phyloP scores from a whole-genome alignment of 2,888 invertebrate species.

The Nomada lathburiana region DNA sequence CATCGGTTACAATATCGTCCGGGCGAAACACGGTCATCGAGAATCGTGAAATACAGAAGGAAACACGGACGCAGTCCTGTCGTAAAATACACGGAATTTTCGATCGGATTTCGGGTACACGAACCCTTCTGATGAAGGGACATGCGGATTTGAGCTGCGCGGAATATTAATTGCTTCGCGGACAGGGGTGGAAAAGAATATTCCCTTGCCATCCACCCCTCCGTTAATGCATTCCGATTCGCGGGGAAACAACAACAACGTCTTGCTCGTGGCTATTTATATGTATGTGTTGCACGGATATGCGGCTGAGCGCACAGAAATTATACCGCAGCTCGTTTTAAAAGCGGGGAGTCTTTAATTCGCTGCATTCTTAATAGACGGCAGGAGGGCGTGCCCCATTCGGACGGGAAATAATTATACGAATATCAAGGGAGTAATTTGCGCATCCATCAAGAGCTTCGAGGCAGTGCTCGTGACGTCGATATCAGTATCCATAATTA shows the following conservation, averaged over 20 bases:
- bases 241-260: conserved; percentile 36
- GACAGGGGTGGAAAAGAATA: conserved; percentile 33
- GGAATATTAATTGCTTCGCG: conserved; percentile 47
- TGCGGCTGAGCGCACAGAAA: not conserved
- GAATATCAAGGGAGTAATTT: conserved; percentile 49
- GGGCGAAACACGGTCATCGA: conserved; percentile 32
- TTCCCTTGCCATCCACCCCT: not conserved
- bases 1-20: conserved; percentile 7
- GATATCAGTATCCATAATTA: conserved; percentile 52
- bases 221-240: conserved; percentile 50
- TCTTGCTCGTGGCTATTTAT: not conserved
- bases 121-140: conserved; percentile 51
- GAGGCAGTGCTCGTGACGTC: conserved; percentile 41
- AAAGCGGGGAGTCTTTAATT: conserved; percentile 43
- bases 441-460: conserved; percentile 50
- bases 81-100: conserved; percentile 42
- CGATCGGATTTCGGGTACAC: conserved; percentile 19
- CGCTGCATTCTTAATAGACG: conserved; percentile 38
- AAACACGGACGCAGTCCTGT: not conserved
- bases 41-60: conserved; percentile 30
- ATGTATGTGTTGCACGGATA: not conserved
- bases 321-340: conserved; percentile 6
- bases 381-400: conserved; percentile 16
- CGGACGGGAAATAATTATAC: conserved; percentile 47
- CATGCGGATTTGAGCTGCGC: conserved; percentile 40